phyloP scores from a whole-genome alignment of 2,797 vertebrate species.

The Hylomyscus alleni region DNA sequence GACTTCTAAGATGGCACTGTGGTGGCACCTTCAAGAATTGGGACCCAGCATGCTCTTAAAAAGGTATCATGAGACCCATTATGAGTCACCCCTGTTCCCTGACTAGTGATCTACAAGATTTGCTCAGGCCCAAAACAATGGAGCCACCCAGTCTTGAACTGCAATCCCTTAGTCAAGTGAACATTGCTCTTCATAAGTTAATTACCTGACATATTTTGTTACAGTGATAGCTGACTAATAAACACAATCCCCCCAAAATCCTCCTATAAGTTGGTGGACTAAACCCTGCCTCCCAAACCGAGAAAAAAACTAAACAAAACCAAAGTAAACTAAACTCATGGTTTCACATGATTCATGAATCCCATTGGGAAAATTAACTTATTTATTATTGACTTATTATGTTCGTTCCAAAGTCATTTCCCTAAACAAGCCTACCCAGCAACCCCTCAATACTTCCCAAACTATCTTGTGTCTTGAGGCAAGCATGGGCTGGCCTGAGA shows the following conservation, averaged over 20 bases:
- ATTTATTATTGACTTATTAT: background rate
- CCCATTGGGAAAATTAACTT: rapidly evolving
- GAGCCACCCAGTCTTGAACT: background rate
- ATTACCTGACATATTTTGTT: background rate
- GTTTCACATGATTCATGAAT: rapidly evolving
- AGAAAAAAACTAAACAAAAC: background rate
- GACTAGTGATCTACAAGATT: background rate
- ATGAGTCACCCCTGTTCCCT: background rate
- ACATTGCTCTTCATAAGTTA: background rate
- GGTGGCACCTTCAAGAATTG: background rate
- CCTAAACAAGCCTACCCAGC: rapidly evolving
- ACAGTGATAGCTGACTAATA: background rate
- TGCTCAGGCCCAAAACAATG: background rate
- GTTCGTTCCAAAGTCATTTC: background rate
- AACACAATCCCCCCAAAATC: background rate
- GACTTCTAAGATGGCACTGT: background rate
- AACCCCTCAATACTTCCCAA: background rate
- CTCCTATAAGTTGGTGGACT: background rate
- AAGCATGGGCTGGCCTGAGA: background rate
- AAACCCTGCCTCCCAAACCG: background rate
- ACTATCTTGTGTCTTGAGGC: rapidly evolving
- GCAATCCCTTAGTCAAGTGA: background rate
- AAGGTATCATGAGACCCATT: background rate
- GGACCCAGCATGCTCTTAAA: no score
- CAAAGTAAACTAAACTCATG: background rate